Evolutionary conservation across 2,113 vertebrate genomes (phyloP).

Genomic region (Hyla sarda): DNA sequence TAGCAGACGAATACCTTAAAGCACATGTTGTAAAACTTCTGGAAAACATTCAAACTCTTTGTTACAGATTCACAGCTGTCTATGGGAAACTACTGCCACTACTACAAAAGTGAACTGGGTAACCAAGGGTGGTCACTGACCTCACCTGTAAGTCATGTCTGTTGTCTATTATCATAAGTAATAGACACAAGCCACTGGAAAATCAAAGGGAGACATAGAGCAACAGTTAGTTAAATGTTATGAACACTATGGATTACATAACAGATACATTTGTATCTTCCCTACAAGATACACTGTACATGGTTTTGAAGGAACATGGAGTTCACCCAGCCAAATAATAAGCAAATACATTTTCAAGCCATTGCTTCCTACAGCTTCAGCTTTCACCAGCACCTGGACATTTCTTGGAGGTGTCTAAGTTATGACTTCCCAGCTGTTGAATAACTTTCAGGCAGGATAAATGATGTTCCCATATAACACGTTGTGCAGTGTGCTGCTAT

Average conservation of each 20-base stretch:
- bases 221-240: not conserved
- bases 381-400: not conserved
- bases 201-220: no score
- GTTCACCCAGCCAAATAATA: not conserved
- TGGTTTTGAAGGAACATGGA: not conserved
- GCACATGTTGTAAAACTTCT: not conserved
- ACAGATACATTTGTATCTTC: not conserved
- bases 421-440: not conserved
- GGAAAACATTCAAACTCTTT: not conserved
- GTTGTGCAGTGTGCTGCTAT: no score
- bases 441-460: not conserved
- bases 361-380: not conserved
- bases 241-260: not conserved
- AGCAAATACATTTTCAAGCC: not conserved
- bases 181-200: no score
- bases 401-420: not conserved
- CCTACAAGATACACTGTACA: not conserved
- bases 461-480: not conserved
- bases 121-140: not conserved
- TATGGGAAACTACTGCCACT: not conserved
- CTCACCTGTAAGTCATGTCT: not conserved
- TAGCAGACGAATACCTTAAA: not conserved
- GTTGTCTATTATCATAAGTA: not conserved
- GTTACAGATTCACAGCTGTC: not conserved
- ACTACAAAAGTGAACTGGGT: not conserved